Base-by-base conservation (phyloP, 2,888 invertebrate species). In the Campoletis raptor region DNA sequence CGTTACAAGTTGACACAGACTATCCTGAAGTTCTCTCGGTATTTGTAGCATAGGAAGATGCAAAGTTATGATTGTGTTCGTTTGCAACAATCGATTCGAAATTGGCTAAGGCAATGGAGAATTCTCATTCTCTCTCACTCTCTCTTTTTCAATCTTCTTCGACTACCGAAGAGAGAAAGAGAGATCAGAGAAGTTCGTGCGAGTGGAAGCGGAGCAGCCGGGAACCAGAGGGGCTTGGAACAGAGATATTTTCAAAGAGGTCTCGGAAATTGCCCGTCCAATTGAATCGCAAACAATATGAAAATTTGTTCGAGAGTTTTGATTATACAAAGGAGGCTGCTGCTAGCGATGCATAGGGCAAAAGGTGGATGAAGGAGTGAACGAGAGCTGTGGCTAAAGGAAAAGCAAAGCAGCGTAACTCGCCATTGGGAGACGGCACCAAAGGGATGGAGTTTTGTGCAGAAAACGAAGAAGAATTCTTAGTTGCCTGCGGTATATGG, bases 201-300 rank as follows among this genome's bases (percentile, higher is more conserved):
- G 77, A 74, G 66, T 69, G 21, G 40, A 64, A 81, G 61, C 48
- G 61, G 61, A 76, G 30, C 45, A 67, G 57, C 82, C 37, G 80
- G 72, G 85, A 48, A 78, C 67, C 73, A 66, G 73, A 83, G 81
- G 78, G 81, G 54, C 76, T 64, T 37, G 86, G 85, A 86, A 88
- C 84, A 90, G 89, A 91, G 91, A 91, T 92, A 92, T 93, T 93
- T 92, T 91, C 92, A 92, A 92, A 93, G 93, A 91, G 91, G 90
- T 91, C 91, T 91, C 91, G 92, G 92, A 92, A 94, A 94, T 94
- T 93, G 92, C 93, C 92, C 92, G 92, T 93, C 92, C 93, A 93
- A 94, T 94, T 93, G 94, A 94, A 93, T 93, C 92, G 92, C 93
- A 93, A 93, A 94, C 93, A 93, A 93, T 93, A 93, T 93, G 93